phyloP scores from a whole-genome alignment of 1,140 invertebrate genomes.

The Brevipalpus yothersi region DNA sequence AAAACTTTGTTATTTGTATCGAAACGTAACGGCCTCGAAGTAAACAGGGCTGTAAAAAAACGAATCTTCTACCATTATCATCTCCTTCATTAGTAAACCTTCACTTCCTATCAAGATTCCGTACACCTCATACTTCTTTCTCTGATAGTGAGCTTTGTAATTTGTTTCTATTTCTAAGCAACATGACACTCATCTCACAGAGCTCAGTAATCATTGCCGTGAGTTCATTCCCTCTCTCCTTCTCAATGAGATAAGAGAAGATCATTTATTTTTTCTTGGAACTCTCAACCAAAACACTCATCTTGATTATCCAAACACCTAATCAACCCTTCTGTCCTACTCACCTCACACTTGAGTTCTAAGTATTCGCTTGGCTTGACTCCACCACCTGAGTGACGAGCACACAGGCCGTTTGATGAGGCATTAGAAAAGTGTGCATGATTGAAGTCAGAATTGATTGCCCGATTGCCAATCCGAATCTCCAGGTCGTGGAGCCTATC shows the following conservation, averaged over 20 bases:
- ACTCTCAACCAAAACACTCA: no score
- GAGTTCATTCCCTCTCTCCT: no score
- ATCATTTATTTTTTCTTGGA: no score
- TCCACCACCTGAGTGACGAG: conserved; percentile 7
- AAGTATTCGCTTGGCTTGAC: conserved; percentile 5
- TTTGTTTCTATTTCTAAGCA: no score
- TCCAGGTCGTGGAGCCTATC: conserved; percentile 13
- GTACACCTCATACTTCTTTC: no score
- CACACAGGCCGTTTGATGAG: conserved; percentile 8
- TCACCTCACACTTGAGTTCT: background rate
- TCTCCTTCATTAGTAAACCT: no score
- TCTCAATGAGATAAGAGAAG: no score
- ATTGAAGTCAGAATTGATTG: conserved; percentile 8
- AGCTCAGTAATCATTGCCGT: no score
- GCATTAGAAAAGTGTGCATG: conserved; percentile 8
- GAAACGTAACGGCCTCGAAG: conserved; percentile 10
- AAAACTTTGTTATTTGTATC: conserved; percentile 12
- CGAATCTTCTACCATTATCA: background rate
- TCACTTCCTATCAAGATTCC: no score
- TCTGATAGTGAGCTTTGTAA: no score
- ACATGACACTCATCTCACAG: no score
- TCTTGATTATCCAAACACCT: background rate
- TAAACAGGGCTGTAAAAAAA: conserved; percentile 10
- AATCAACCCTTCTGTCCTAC: background rate
- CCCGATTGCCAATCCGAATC: conserved; percentile 10